A percentile compares a stretch with the other conserved stretches of the same genome.
Evolutionary conservation across 2,113 vertebrate species (phyloP).

Genomic region (Probosciger aterrimus): DNA sequence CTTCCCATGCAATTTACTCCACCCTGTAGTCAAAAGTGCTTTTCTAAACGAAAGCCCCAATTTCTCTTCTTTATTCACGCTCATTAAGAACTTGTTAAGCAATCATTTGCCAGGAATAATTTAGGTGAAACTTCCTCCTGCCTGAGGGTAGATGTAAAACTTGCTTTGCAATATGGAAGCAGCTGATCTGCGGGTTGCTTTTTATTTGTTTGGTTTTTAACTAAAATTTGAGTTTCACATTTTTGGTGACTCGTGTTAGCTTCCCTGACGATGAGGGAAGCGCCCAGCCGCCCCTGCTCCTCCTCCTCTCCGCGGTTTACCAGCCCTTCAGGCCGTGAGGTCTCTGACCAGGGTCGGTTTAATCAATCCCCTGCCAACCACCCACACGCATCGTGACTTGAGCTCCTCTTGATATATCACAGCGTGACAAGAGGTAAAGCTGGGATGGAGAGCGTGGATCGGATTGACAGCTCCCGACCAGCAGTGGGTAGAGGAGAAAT

Average conservation of each 20-base stretch:
- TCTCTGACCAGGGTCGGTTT: accelerated
- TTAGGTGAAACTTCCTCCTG: neutral
- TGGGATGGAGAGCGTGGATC: accelerated
- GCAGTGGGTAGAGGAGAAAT: neutral
- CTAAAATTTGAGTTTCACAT: neutral
- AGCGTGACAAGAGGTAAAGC: neutral
- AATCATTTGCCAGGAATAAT: neutral
- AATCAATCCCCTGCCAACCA: neutral
- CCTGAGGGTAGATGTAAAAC: neutral
- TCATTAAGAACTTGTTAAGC: neutral
- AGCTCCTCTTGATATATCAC: accelerated
- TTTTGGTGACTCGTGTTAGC: neutral
- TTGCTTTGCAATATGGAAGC: neutral
- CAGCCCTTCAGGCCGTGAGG: neutral
- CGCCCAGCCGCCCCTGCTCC: neutral
- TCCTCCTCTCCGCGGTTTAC: accelerated
- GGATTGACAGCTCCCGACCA: neutral
- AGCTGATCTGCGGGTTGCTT: neutral
- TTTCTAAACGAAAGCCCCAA: neutral
- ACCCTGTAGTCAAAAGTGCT: neutral
- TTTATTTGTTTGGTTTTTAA: neutral
- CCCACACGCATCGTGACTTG: too few relatives aligned
- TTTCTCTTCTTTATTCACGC: neutral
- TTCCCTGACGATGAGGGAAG: neutral
- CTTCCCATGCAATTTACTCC: neutral